Conservation (phyloP, 1,140 invertebrate species). For the Cyphomyrmex costatus region DNA sequence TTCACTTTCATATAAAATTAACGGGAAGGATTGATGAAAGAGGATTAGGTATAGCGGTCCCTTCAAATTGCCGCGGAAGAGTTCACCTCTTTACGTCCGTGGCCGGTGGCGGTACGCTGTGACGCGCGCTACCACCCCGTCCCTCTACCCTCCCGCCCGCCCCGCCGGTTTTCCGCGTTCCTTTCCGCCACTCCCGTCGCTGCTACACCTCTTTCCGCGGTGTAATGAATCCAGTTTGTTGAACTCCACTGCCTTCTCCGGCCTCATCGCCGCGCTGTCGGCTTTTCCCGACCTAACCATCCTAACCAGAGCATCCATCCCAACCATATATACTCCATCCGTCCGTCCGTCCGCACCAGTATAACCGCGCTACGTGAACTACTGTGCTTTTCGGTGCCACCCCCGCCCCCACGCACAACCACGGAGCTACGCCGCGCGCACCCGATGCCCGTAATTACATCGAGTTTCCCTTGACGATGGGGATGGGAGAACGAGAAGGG, state of each 20-base stretch:
- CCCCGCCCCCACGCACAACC: slow-evolving; percentile 24
- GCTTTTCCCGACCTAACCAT: slow-evolving; percentile 41
- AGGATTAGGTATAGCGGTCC: neutral
- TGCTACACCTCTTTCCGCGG: neutral
- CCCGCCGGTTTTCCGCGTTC: neutral
- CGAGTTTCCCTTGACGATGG: slow-evolving; percentile 61
- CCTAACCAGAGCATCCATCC: slow-evolving; percentile 27
- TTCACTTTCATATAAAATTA: neutral
- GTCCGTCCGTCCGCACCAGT: slow-evolving; percentile 12
- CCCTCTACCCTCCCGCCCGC: too few species aligned
- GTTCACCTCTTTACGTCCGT: slow-evolving; percentile 32
- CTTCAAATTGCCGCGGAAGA: slow-evolving; percentile 21
- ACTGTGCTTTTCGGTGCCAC: slow-evolving; percentile 68
- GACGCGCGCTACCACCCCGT: slow-evolving; percentile 24
- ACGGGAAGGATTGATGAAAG: neutral
- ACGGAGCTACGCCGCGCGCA: slow-evolving; percentile 24
- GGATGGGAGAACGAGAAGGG: slow-evolving; percentile 14
- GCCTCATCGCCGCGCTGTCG: neutral
- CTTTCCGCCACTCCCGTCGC: neutral
- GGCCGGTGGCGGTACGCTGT: slow-evolving; percentile 20
- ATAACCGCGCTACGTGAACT: slow-evolving; percentile 55
- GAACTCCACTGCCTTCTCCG: slow-evolving; percentile 57
- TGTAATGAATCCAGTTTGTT: slow-evolving; percentile 65
- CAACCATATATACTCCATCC: slow-evolving; percentile 6
- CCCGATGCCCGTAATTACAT: slow-evolving; percentile 60